Percentiles rank a stretch among this genome's conserved stretches.
phyloP scores from a whole-genome alignment of 2,797 vertebrate species.

The Halcyon leucocephala region DNA sequence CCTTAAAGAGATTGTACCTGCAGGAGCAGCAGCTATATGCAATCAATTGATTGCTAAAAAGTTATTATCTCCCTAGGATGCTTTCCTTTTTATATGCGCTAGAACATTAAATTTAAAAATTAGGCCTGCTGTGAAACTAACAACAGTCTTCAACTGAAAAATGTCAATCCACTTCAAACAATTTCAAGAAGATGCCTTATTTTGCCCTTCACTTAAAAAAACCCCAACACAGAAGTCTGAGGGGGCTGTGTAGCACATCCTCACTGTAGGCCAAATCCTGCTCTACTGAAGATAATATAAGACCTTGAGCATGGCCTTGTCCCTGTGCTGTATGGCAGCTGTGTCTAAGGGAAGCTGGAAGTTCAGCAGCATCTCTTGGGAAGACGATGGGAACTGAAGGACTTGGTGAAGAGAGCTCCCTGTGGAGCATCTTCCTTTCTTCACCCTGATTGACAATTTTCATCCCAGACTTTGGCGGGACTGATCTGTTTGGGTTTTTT shows the following conservation, averaged over 20 bases:
- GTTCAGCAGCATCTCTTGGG: background rate
- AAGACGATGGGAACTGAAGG: background rate
- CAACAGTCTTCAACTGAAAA: slow-evolving; percentile 69
- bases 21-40: slow-evolving; percentile 40
- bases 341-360: background rate
- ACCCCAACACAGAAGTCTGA: background rate
- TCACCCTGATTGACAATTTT: background rate
- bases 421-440: background rate
- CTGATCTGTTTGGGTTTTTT: background rate
- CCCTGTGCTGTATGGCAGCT: background rate
- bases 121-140: slow-evolving; percentile 72
- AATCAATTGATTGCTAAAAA: slow-evolving; percentile 77
- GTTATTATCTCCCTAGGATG: slow-evolving; percentile 76
- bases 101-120: slow-evolving; percentile 73
- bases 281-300: background rate
- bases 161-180: slow-evolving; percentile 67
- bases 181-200: slow-evolving; percentile 47
- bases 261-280: background rate
- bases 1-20: slow-evolving; percentile 42
- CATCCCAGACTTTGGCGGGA: background rate
- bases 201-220: slow-evolving; percentile 16
- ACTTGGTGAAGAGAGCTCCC: background rate
- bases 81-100: slow-evolving; percentile 68
- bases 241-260: background rate
- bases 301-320: background rate